These are phyloP conservation scores for Latrodectus geometricus DNA, from an alignment of 1,140 invertebrate species.

Conservation along the genomic window DNA sequence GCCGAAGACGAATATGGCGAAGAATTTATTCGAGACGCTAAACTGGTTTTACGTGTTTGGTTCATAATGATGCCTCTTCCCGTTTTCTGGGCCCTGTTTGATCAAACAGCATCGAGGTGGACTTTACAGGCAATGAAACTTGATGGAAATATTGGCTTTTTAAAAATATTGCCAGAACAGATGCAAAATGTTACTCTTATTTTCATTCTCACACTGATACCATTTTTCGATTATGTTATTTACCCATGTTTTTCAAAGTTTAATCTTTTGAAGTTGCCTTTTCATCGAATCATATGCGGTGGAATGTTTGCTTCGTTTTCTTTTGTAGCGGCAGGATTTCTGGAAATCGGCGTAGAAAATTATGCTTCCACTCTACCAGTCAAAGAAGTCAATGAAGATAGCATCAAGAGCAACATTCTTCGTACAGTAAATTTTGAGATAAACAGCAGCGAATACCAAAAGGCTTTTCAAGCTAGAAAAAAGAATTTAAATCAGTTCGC, in stretches of 20 bases:
- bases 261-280: conserved; percentile 74
- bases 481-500: no score
- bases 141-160: no score
- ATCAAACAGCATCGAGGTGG: conserved; percentile 92
- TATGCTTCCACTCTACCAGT: background rate
- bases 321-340: conserved; percentile 86
- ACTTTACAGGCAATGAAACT: conserved; percentile 92
- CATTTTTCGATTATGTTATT: conserved; percentile 82
- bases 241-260: conserved; percentile 73
- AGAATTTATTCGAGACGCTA: conserved; percentile 80
- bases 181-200: conserved; percentile 89
- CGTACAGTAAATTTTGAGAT: no score
- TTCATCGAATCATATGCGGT: conserved; percentile 84
- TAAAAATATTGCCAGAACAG: no score
- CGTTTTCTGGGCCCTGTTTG: conserved; percentile 90
- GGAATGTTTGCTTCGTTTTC: conserved; percentile 85
- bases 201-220: conserved; percentile 86
- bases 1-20: conserved; percentile 78
- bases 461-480: no score
- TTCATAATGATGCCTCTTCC: conserved; percentile 85
- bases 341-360: conserved; percentile 83
- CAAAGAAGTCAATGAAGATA: no score
- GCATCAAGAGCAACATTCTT: no score
- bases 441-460: no score
- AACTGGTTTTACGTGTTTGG: conserved; percentile 79